These are phyloP conservation scores for Lamproptera curius DNA, from an alignment of 2,888 invertebrate species.

Conservation along the genomic window DNA sequence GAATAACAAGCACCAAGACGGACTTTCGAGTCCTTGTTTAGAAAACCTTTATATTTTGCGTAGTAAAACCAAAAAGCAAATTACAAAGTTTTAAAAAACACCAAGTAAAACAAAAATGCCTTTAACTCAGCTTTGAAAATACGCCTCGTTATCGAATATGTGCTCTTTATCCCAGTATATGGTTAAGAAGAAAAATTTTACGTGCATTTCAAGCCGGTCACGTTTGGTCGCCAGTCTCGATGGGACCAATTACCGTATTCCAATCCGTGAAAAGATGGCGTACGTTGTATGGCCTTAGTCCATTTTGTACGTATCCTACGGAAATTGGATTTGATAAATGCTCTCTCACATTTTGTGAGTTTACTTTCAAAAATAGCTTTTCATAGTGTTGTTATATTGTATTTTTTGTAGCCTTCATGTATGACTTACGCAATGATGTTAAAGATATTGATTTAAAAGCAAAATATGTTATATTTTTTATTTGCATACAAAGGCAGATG, in stretches of 20 bases:
- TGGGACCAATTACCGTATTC: slow-evolving; percentile 52
- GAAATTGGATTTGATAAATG: not conserved
- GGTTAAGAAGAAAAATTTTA: slow-evolving; percentile 12
- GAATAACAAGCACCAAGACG: too few species aligned
- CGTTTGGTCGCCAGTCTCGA: slow-evolving; percentile 44
- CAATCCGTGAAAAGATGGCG: slow-evolving; percentile 17
- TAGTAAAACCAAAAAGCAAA: too few species aligned
- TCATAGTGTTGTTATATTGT: too few species aligned
- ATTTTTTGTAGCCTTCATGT: too few species aligned
- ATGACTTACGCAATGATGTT: too few species aligned
- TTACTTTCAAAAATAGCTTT: slow-evolving; percentile 18
- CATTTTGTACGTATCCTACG: slow-evolving; percentile 1
- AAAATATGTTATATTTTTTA: too few species aligned
- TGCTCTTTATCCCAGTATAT: too few species aligned
- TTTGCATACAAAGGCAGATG: too few species aligned
- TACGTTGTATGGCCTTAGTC: slow-evolving; percentile 8
- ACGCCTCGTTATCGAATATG: too few species aligned
- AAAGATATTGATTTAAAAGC: too few species aligned
- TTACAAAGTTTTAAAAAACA: not conserved
- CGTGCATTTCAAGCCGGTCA: slow-evolving; percentile 31
- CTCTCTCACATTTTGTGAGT: not conserved
- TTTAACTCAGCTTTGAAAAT: too few species aligned
- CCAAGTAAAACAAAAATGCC: too few species aligned
- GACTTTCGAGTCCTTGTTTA: not conserved
- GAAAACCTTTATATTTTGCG: not conserved